These are phyloP conservation scores for Petaurus breviceps DNA, from an alignment of 2,113 vertebrate genomes.

Conservation along the genomic window DNA sequence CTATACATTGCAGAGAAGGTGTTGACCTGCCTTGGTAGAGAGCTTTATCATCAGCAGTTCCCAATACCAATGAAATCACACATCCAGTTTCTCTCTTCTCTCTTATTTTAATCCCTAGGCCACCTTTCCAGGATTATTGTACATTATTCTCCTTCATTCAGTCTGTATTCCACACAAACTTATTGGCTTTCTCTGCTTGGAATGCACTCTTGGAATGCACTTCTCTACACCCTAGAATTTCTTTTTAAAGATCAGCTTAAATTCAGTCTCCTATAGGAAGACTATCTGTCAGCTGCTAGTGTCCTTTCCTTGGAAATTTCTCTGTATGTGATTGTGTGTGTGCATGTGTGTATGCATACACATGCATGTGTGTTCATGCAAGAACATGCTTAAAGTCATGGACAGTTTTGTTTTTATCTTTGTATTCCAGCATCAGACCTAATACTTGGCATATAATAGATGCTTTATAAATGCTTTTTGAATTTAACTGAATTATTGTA, in stretches of 20 bases:
- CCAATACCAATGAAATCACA: not conserved
- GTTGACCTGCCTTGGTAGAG: not conserved
- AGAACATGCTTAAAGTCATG: not conserved
- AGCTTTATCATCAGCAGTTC: not conserved
- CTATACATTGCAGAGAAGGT: not conserved
- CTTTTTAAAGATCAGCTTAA: not conserved
- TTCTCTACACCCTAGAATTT: not conserved
- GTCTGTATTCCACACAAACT: not conserved
- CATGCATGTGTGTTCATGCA: not conserved
- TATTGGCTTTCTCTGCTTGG: not conserved
- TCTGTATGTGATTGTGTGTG: not conserved
- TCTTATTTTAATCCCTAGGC: not conserved
- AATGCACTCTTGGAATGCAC: not conserved
- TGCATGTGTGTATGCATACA: too few species aligned
- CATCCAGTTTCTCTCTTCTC: not conserved
- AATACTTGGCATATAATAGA: not conserved
- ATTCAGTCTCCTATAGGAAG: not conserved
- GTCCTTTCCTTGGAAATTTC: not conserved
- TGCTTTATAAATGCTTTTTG: not conserved
- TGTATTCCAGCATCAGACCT: not conserved
- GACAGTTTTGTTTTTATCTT: not conserved
- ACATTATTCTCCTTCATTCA: not conserved
- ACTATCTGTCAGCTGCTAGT: not conserved
- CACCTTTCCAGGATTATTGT: not conserved
- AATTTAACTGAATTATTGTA: not conserved